Percentiles rank a stretch among this genome's conserved stretches.
Evolutionary conservation across 2,888 invertebrate genomes (phyloP).

Genomic region (Pheosia tremula): DNA sequence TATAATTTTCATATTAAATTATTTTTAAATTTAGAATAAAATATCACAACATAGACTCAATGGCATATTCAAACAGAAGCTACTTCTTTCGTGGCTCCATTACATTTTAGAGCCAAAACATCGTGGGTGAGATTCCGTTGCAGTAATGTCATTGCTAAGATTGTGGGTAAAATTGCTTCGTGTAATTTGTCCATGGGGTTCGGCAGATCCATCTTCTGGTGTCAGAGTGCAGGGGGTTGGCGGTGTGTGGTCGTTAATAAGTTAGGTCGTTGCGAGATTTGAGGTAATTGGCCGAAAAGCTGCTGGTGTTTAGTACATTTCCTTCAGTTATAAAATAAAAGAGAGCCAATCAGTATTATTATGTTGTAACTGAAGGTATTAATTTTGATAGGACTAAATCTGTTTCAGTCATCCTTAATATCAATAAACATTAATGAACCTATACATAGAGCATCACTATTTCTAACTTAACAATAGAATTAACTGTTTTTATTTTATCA

Average conservation of each 20-base stretch:
- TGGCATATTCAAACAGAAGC: neutral
- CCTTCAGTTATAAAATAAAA: neutral
- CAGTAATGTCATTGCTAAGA: slow-evolving; percentile 75
- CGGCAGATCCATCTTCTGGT: slow-evolving; percentile 62
- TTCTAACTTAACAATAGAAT: neutral
- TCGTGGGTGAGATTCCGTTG: slow-evolving; percentile 66
- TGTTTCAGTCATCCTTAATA: neutral
- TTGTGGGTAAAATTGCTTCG: slow-evolving; percentile 77
- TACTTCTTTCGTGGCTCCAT: slow-evolving; percentile 33
- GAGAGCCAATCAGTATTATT: too few relatives aligned
- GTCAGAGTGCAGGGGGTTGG: slow-evolving; percentile 51
- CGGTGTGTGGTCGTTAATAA: slow-evolving; percentile 46
- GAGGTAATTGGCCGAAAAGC: slow-evolving; percentile 46
- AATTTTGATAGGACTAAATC: too few relatives aligned
- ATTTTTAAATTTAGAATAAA: too few relatives aligned
- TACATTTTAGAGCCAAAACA: slow-evolving; percentile 57
- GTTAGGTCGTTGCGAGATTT: slow-evolving; percentile 40
- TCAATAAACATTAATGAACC: neutral
- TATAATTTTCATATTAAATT: too few relatives aligned
- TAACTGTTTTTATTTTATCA: neutral
- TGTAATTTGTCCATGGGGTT: slow-evolving; percentile 70
- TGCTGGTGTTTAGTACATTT: slow-evolving; percentile 9
- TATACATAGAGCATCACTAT: neutral
- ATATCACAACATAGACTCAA: too few relatives aligned
- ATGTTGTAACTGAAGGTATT: too few relatives aligned